These are phyloP conservation scores for Otolemur crassicaudatus DNA, from an alignment of 2,797 vertebrate genomes.

Conservation along the genomic window DNA sequence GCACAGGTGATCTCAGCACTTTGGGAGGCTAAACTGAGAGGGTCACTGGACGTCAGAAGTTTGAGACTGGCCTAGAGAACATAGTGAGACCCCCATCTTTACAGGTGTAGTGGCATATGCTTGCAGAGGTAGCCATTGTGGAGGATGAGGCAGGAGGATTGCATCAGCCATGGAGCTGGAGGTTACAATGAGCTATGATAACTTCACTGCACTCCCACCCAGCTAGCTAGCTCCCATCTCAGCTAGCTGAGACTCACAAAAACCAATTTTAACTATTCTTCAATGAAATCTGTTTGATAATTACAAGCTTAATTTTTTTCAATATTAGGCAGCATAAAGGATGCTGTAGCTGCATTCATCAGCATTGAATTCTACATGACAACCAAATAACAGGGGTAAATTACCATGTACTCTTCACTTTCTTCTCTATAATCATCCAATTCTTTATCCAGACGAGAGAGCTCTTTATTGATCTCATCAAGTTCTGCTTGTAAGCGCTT, in stretches of 20 bases:
- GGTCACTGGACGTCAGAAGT: too few relatives aligned
- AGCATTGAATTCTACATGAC: not conserved
- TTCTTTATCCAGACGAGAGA: slow-evolving; percentile 89
- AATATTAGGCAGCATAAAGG: not conserved
- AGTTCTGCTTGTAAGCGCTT: slow-evolving; percentile 91
- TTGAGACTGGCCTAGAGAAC: too few relatives aligned
- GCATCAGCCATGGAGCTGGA: too few relatives aligned
- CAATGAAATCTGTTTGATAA: slow-evolving; percentile 28
- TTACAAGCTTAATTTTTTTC: not conserved
- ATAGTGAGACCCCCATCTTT: too few relatives aligned
- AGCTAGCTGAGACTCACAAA: not conserved
- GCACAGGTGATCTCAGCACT: too few relatives aligned
- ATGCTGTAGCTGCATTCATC: not conserved
- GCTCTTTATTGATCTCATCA: slow-evolving; percentile 89
- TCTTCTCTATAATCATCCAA: slow-evolving; percentile 91
- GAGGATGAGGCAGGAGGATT: too few relatives aligned
- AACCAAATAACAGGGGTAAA: not conserved
- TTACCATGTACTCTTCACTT: slow-evolving; percentile 90
- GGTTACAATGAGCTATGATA: too few relatives aligned
- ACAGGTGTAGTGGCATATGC: too few relatives aligned
- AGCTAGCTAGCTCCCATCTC: too few relatives aligned
- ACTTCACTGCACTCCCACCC: too few relatives aligned
- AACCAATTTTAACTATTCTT: not conserved
- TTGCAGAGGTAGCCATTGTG: too few relatives aligned
- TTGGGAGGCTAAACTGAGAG: too few relatives aligned